Evolutionary conservation across 2,797 vertebrate genomes (phyloP).

Genomic region (Diceros bicornis): DNA sequence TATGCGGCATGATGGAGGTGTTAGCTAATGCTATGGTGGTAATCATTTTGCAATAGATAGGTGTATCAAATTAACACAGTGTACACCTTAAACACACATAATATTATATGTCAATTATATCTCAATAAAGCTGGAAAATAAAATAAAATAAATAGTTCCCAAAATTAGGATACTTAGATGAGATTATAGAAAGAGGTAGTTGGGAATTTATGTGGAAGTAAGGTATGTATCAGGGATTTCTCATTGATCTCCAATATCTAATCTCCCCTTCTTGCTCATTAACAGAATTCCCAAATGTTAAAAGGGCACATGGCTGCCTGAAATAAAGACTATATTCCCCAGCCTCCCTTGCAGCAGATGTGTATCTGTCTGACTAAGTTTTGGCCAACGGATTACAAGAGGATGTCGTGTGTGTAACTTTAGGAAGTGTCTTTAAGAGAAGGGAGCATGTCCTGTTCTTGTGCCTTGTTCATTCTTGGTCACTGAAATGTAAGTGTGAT

Average conservation of each 20-base stretch:
- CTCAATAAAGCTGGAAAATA: not conserved
- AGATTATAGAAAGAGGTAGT: not conserved
- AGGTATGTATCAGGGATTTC: not conserved
- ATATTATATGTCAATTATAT: not conserved
- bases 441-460: not conserved
- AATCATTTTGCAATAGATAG: not conserved
- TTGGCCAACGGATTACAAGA: not conserved
- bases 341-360: not conserved
- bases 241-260: not conserved
- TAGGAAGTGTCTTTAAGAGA: not conserved
- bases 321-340: not conserved
- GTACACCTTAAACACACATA: not conserved
- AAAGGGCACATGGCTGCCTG: not conserved
- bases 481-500: not conserved
- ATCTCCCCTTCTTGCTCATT: not conserved
- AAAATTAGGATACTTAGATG: not conserved
- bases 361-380: not conserved
- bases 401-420: not conserved
- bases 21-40: not conserved
- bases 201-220: not conserved
- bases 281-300: not conserved
- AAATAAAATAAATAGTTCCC: not conserved
- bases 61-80: not conserved
- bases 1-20: not conserved
- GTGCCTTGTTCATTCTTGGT: not conserved